These are phyloP conservation scores for Diarsia mendica DNA, from an alignment of 2,888 invertebrate species.

Conservation along the genomic window DNA sequence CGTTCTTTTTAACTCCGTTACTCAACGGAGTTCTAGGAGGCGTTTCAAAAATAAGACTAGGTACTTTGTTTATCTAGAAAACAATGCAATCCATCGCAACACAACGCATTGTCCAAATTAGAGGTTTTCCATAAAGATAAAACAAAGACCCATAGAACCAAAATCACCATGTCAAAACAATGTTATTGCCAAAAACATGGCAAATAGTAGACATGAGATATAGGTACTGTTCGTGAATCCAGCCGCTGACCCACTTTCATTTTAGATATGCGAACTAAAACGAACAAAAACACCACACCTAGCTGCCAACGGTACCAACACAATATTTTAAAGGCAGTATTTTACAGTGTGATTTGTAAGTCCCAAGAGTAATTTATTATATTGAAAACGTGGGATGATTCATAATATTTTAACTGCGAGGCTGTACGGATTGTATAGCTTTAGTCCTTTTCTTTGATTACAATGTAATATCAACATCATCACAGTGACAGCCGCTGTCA, in stretches of 20 bases:
- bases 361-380: constrained; percentile 30
- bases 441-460: constrained; percentile 6
- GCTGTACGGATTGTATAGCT: background rate
- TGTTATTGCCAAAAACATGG: constrained; percentile 63
- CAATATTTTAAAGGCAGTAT: constrained; percentile 53
- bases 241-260: constrained; percentile 65
- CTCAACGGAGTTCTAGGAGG: too few relatives aligned
- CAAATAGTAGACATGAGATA: constrained; percentile 50
- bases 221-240: constrained; percentile 37
- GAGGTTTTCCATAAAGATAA: constrained; percentile 28
- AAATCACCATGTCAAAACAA: constrained; percentile 53
- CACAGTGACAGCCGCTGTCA: background rate
- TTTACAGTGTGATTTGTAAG: constrained; percentile 43
- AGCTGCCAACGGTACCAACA: constrained; percentile 66
- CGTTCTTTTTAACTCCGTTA: background rate
- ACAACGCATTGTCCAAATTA: constrained; percentile 10
- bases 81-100: background rate
- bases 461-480: constrained; percentile 32
- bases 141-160: constrained; percentile 54
- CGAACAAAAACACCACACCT: constrained; percentile 60
- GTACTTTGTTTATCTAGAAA: background rate
- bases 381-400: constrained; percentile 41
- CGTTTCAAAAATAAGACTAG: background rate
- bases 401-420: constrained; percentile 10
- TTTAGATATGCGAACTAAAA: constrained; percentile 58